These are phyloP conservation scores for Euzetes globulus DNA, from an alignment of 2,888 invertebrate genomes.

Conservation along the genomic window DNA sequence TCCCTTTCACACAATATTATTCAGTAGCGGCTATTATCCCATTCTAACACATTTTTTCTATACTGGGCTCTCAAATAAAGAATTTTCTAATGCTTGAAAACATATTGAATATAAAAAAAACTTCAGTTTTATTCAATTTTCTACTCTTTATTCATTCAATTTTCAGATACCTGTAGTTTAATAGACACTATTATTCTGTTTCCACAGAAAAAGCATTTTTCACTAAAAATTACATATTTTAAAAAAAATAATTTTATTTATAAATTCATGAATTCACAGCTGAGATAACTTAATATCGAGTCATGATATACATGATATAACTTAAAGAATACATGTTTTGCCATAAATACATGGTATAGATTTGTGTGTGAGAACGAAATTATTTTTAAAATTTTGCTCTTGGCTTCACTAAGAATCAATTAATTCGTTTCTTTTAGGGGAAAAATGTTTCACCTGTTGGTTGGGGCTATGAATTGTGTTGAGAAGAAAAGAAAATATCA, in stretches of 20 bases:
- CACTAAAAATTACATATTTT: background rate
- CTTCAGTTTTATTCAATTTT: background rate
- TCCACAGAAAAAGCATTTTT: background rate
- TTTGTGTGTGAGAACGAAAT: background rate
- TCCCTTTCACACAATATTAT: background rate
- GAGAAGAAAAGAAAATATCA: constrained; percentile 5
- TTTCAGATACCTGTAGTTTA: background rate
- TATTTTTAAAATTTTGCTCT: background rate
- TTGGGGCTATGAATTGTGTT: constrained; percentile 16
- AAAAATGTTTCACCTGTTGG: constrained; percentile 27
- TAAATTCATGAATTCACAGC: constrained; percentile 11
- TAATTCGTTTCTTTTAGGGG: background rate
- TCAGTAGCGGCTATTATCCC: background rate
- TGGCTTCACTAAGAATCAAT: constrained; percentile 5
- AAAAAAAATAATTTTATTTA: background rate
- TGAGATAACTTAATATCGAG: constrained; percentile 11
- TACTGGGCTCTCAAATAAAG: background rate
- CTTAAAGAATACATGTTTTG: constrained; percentile 1
- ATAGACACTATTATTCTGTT: background rate
- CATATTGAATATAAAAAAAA: too few species aligned
- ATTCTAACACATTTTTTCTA: background rate
- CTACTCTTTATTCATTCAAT: background rate
- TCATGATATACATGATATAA: constrained; percentile 5
- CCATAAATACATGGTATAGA: background rate
- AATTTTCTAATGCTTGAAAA: too few species aligned